A percentile compares a stretch with the other conserved stretches of the same genome.
phyloP scores from a whole-genome alignment of 1,140 invertebrate species.

The Batillaria attramentaria region DNA sequence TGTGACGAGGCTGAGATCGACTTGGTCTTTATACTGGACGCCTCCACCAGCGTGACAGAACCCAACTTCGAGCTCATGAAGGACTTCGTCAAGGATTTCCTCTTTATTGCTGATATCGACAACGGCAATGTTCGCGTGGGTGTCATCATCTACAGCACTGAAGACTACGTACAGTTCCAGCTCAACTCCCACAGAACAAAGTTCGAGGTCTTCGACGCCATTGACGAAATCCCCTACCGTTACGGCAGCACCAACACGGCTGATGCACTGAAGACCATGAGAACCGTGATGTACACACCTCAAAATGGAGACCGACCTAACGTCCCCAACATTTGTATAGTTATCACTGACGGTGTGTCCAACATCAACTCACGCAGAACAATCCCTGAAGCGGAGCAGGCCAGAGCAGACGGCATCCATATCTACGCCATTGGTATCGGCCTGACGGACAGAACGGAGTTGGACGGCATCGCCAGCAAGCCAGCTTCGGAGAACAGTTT shows the following conservation, averaged over 20 bases:
- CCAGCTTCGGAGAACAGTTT: conserved; percentile 50
- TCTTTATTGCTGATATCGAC: conserved; percentile 51
- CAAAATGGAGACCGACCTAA: conserved; percentile 52
- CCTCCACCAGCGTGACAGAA: conserved; percentile 60
- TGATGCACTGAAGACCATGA: conserved; percentile 51
- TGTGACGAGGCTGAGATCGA: conserved; percentile 46
- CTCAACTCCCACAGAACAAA: conserved; percentile 48
- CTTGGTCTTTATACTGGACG: conserved; percentile 62
- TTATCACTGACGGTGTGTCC: conserved; percentile 60
- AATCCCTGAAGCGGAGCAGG: conserved; percentile 51
- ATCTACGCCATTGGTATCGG: conserved; percentile 63
- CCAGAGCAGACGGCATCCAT: conserved; percentile 45
- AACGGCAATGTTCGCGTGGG: conserved; percentile 48
- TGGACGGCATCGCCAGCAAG: conserved; percentile 49
- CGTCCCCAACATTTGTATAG: conserved; percentile 55
- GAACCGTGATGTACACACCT: conserved; percentile 45
- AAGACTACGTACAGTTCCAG: conserved; percentile 48
- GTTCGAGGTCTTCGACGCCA: conserved; percentile 44
- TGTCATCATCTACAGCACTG: conserved; percentile 54
- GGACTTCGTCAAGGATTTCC: conserved; percentile 56
- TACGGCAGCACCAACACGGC: conserved; percentile 60
- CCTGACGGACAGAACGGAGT: conserved; percentile 50
- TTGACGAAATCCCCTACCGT: conserved; percentile 52
- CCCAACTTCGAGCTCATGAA: conserved; percentile 56
- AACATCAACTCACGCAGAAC: conserved; percentile 55